A percentile compares a stretch with the other conserved stretches of the same genome.
phyloP scores from a whole-genome alignment of 2,888 invertebrate species.

The Netelia melanura region DNA sequence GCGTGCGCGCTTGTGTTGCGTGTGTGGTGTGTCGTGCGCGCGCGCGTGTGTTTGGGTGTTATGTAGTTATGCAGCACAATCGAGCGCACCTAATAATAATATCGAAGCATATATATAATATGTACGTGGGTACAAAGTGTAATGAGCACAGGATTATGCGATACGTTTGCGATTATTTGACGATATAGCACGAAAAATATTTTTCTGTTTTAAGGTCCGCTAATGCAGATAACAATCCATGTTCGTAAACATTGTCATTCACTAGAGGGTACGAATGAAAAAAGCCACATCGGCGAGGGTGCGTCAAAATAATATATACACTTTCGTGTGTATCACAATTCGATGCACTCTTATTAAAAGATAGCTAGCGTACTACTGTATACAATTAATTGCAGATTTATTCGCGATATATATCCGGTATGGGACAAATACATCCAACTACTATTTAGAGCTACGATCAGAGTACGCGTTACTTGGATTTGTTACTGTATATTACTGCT shows the following conservation, averaged over 20 bases:
- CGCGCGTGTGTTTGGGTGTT: not conserved
- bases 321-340: too few relatives aligned
- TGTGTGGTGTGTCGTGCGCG: not conserved
- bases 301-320: not conserved
- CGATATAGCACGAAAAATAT: not conserved
- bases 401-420: too few relatives aligned
- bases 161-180: not conserved
- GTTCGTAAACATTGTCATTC: slow-evolving; percentile 79
- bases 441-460: too few relatives aligned
- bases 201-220: slow-evolving; percentile 70
- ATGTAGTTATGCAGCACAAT: slow-evolving; percentile 10
- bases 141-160: not conserved
- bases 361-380: too few relatives aligned
- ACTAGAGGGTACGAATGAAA: slow-evolving; percentile 63
- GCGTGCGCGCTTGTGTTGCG: too few relatives aligned
- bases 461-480: too few relatives aligned
- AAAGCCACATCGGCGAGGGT: not conserved
- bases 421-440: too few relatives aligned
- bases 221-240: slow-evolving; percentile 83
- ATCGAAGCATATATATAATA: slow-evolving; percentile 12
- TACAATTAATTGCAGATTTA: too few relatives aligned
- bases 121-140: not conserved
- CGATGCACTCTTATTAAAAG: too few relatives aligned
- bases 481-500: too few relatives aligned
- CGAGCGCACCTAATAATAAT: slow-evolving; percentile 28